A percentile compares a stretch with the other conserved stretches of the same genome.
phyloP scores from a whole-genome alignment of 2,888 invertebrate genomes.

The Ctenicera cuprea region DNA sequence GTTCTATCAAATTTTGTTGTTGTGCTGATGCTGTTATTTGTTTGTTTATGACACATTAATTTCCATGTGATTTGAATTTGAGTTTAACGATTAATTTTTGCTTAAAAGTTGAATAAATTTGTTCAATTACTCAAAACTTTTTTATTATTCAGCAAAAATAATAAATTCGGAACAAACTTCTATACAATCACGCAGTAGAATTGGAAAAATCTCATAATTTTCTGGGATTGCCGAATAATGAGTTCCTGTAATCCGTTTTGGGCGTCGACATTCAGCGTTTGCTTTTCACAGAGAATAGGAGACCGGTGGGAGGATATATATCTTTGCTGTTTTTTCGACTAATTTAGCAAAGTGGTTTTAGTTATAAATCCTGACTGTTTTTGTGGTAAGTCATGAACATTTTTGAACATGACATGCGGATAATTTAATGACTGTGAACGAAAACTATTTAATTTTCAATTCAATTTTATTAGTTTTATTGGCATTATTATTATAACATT shows the following conservation, averaged over 20 bases:
- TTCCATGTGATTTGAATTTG: no score
- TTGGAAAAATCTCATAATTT: constrained; percentile 44
- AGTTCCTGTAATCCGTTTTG: constrained; percentile 45
- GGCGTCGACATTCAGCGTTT: constrained; percentile 46
- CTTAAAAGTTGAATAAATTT: no score
- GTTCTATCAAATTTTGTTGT: no score
- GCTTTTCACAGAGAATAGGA: constrained; percentile 46
- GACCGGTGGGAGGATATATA: constrained; percentile 45
- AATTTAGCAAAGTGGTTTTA: constrained; percentile 50
- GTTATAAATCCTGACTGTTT: constrained; percentile 49
- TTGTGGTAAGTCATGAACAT: constrained; percentile 35
- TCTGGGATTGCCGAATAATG: constrained; percentile 44
- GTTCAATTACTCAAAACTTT: no score
- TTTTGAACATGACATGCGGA: constrained; percentile 5
- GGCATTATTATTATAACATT: no score
- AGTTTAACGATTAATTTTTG: no score
- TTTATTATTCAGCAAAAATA: not conserved
- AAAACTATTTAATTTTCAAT: not conserved
- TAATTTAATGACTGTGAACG: constrained; percentile 2
- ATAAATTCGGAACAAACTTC: not conserved
- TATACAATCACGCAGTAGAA: constrained; percentile 30
- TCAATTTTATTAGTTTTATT: not conserved
- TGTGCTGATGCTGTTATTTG: no score
- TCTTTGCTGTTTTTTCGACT: constrained; percentile 49
- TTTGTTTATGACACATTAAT: no score